Evolutionary conservation across 2,888 invertebrate species (phyloP).

Genomic region (Congeria kusceri): DNA sequence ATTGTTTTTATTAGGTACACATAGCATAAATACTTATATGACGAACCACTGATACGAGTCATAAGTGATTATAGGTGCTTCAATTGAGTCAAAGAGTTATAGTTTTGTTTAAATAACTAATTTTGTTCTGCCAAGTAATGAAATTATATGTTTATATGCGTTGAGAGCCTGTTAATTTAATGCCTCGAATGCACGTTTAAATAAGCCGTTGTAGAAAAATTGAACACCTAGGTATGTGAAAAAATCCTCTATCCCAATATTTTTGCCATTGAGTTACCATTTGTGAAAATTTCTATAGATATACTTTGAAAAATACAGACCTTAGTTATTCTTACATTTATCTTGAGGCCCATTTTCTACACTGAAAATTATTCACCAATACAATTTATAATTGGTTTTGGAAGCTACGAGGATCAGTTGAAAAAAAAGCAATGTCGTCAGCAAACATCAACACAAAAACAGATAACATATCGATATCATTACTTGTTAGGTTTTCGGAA

Average conservation of each 20-base stretch:
- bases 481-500: background rate
- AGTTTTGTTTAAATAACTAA: conserved; percentile 1
- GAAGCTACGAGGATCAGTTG: background rate
- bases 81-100: background rate
- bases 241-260: background rate
- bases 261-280: background rate
- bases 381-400: background rate
- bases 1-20: no score
- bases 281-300: background rate
- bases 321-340: background rate
- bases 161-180: conserved; percentile 9
- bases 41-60: no score
- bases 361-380: background rate
- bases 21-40: no score
- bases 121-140: conserved; percentile 3
- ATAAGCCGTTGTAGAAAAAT: background rate
- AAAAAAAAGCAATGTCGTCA: background rate
- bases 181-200: conserved; percentile 4
- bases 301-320: background rate
- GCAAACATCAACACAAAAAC: background rate
- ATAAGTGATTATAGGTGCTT: conserved; percentile 2
- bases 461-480: background rate
- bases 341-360: background rate
- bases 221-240: conserved; percentile 12
- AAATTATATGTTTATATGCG: conserved; percentile 6